phyloP scores from a whole-genome alignment of 1,140 invertebrate genomes.

The Formica exsecta region DNA sequence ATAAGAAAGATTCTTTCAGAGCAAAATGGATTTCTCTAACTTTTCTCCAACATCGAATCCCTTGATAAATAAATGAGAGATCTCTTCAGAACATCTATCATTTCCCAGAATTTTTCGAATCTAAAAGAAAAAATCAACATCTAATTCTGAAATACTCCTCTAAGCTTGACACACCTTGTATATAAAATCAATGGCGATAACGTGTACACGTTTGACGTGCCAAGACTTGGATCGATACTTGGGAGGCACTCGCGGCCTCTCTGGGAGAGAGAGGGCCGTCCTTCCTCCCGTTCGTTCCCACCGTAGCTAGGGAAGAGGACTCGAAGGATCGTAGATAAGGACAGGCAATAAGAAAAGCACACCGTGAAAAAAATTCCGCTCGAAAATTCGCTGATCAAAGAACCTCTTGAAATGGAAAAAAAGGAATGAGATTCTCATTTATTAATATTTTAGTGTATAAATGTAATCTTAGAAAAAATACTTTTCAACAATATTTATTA shows the following conservation, averaged over 20 bases:
- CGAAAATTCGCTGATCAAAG: constrained; percentile 30
- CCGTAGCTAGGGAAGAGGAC: not conserved
- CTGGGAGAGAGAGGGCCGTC: constrained; percentile 21
- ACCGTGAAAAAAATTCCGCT: constrained; percentile 14
- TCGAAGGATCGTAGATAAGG: constrained; percentile 47
- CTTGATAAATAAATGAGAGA: not conserved
- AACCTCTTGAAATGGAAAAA: not conserved
- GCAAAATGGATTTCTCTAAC: not conserved
- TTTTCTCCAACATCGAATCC: not conserved
- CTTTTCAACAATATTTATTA: not conserved
- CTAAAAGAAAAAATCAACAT: not conserved
- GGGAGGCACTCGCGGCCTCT: constrained; percentile 37
- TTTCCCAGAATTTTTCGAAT: not conserved
- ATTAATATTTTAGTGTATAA: constrained; percentile 18
- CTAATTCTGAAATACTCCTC: constrained; percentile 39
- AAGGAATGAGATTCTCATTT: not conserved
- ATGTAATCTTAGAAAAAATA: not conserved
- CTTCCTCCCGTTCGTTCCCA: constrained; percentile 50
- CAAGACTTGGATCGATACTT: constrained; percentile 54
- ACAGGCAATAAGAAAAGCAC: constrained; percentile 38
- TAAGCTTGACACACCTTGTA: constrained; percentile 8
- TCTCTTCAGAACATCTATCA: not conserved
- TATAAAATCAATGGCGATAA: constrained; percentile 57
- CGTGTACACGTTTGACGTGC: constrained; percentile 48
- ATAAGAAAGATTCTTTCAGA: not conserved